Percentiles rank a stretch among this genome's conserved stretches.
Evolutionary conservation across 2,113 vertebrate genomes (phyloP).

Genomic region (Maccullochella peelii): DNA sequence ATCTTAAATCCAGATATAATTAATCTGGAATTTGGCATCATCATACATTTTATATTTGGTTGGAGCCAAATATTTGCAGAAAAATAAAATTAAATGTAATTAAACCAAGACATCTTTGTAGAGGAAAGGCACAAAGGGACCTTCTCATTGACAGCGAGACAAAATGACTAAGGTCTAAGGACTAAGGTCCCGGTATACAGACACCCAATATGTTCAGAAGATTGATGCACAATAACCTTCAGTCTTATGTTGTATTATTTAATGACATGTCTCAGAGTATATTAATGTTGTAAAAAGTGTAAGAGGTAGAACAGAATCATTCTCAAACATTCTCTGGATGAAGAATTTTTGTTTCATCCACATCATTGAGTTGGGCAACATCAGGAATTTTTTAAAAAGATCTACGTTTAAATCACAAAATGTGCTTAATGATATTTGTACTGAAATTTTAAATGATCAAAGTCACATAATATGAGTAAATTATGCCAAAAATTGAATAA

Average conservation of each 20-base stretch:
- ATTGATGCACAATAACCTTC: not conserved
- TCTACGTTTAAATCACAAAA: not conserved
- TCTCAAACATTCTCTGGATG: constrained; percentile 1
- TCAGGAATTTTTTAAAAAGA: not conserved
- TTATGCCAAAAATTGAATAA: not conserved
- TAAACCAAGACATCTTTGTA: constrained; percentile 53
- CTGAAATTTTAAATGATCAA: not conserved
- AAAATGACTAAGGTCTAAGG: constrained; percentile 1
- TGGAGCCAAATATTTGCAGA: constrained; percentile 17
- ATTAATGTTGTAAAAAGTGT: not conserved
- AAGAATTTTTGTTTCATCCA: not conserved
- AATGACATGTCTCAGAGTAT: not conserved
- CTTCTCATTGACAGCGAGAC: constrained; percentile 36
- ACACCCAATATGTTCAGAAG: not conserved
- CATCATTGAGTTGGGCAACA: not conserved
- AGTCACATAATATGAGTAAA: not conserved
- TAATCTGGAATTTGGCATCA: not conserved
- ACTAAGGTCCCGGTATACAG: not conserved
- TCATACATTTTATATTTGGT: not conserved
- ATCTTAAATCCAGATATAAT: not conserved
- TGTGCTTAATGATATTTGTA: not conserved
- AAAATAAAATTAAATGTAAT: constrained; percentile 18
- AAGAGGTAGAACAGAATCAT: constrained; percentile 67
- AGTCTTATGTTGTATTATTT: constrained; percentile 1
- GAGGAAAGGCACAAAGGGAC: constrained; percentile 79